These are phyloP conservation scores for Amphipyra tragopoginis DNA, from an alignment of 2,888 invertebrate genomes.

Conservation along the genomic window DNA sequence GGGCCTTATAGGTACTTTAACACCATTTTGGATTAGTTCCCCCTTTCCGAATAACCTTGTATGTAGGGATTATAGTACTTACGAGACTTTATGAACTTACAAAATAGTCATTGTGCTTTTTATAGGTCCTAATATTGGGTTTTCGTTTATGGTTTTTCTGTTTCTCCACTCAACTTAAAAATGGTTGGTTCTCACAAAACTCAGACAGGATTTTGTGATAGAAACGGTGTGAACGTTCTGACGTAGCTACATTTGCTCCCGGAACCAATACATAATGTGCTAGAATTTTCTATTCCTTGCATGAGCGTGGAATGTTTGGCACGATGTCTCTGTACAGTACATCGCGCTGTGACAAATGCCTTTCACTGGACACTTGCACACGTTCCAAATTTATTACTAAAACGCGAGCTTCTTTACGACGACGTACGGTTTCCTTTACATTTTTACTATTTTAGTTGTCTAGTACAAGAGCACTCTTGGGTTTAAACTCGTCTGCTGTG, in stretches of 20 bases:
- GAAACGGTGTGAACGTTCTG: too few species aligned
- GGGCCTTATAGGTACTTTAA: too few species aligned
- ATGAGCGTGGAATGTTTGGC: conserved; percentile 28
- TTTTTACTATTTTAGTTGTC: conserved; percentile 37
- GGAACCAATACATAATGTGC: conserved; percentile 1
- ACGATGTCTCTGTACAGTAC: conserved; percentile 19
- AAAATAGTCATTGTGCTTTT: too few species aligned
- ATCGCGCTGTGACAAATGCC: conserved; percentile 43
- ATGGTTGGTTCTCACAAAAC: too few species aligned
- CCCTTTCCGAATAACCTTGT: too few species aligned
- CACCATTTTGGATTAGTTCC: too few species aligned
- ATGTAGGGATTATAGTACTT: too few species aligned
- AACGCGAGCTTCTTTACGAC: conserved; percentile 46
- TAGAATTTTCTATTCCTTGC: conserved; percentile 14
- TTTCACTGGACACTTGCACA: conserved; percentile 43
- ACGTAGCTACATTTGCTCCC: neutral
- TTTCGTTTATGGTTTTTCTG: too few species aligned
- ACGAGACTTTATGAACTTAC: too few species aligned
- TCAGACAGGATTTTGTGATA: too few species aligned
- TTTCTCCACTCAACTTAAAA: too few species aligned
- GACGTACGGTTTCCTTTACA: conserved; percentile 22
- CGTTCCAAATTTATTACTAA: conserved; percentile 52
- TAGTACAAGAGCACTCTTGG: conserved; percentile 15
- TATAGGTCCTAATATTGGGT: too few species aligned
- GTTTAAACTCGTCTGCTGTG: conserved; percentile 19